Evolutionary conservation across 2,113 vertebrate genomes (phyloP), one percentile per base, ranked within the genome.

Genomic region (Pachypanchax playfairii): DNA sequence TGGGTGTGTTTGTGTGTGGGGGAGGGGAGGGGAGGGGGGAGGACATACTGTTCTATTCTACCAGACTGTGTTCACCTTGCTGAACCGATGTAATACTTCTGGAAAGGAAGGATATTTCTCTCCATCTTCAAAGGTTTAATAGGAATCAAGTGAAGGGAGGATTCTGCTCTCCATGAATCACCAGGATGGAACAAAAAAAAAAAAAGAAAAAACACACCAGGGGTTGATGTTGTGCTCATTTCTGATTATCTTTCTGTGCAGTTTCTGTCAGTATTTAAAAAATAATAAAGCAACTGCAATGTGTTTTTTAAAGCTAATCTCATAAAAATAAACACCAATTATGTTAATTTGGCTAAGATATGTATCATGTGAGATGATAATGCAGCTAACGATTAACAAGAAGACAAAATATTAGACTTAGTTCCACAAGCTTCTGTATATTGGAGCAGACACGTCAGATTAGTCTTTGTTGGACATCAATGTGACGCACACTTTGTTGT

Each of bases 151-250:
- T 48, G 14, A 43, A 38, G 51, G 53, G 44, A 77, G 64, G 65
- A 65, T 74, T 46, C 65, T 46, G 20, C 55, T 46, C 64, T 66
- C 71, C 81, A 75, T 65, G 54, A 79, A 78, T 76, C 60, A 79
- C 39, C 17, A 64, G 52, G 60, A 69, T 76, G 66, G 75, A 66
- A 58, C 31, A 36, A 28, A 5, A 24, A 17, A 51, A 65, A 73
- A 60, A 62, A 21, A 18, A 25, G 4, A 17, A 21, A 46, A 15
- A 53, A 1, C 42, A 12, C n/a, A 38, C 39, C 6, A 15, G 10
- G 33, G 20, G 17, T 13, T 13, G 42, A 39, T 21, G 20, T 44
- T 42, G 29, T 47, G 65, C 47, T 59, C 33, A 15, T 14, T 33
- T 21, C 47, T 49, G 29, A 3, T 13, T 4, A 6, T 36, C 44